Evolutionary conservation across 2,888 invertebrate genomes (phyloP), one percentile per base, ranked within the genome.

Genomic region (Stratiomys singularior): DNA sequence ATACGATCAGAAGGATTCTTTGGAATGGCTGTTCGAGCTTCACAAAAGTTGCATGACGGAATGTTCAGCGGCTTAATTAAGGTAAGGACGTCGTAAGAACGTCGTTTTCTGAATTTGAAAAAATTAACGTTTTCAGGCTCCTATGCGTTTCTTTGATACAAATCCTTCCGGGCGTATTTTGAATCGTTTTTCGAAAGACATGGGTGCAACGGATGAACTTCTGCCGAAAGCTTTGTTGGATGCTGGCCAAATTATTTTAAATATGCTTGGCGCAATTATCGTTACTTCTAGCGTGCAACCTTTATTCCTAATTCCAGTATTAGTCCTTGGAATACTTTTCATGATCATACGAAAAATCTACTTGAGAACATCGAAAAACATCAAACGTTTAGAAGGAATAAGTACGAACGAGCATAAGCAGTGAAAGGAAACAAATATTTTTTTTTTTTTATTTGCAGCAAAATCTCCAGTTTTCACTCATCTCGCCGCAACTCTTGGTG

Each of bases 131-230:
- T 77, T 76, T 1, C 82, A 89, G 67, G 81, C 90, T 0, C 88
- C 89, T 0, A 91, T 93, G 88, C 84, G 89, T 77, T 96, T 96
- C 86, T 97, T 96, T 84, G 95, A 96, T 83, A 92, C 91, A 0
- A 96, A 96, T 85, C 94, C 96, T 1, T 91, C 92, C 81, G 93
- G 94, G 46, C 89, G 93, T 76, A 94, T 96, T 80, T 88, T 96
- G 63, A 89, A 89, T 81, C 85, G 96, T 74, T 96, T 96, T 83
- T 93, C 96, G 2, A 96, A 96, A 85, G 96, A 96, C 85, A 92
- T 95, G 84, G 95, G 95, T 0, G 90, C 92, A 0, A 89, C 95
- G 77, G 95, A 96, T 83, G 95, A 95, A 83, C 87, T 93, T 67
- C 85, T 95, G 60, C 94, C 94, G 0, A 91, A 92, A 82, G 90